Conservation (phyloP, 2,113 vertebrate species). For the Mobula birostris region DNA sequence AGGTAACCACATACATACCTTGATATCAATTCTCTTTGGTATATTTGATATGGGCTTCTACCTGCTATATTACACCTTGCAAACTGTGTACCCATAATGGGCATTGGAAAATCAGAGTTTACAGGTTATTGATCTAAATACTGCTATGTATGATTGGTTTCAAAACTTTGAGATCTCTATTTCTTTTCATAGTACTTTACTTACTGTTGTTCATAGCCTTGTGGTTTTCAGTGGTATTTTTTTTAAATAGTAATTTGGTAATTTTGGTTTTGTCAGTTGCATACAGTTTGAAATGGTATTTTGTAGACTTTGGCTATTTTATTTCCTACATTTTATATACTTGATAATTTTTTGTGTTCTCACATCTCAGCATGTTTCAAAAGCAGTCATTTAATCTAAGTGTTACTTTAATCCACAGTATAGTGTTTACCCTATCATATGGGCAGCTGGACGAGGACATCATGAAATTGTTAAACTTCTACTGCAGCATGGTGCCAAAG, state of each 20-base stretch:
- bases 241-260: no score
- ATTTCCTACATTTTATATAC: background rate
- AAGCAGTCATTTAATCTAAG: background rate
- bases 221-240: no score
- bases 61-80: background rate
- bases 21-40: background rate
- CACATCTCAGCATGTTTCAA: background rate
- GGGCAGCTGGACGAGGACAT: conserved; percentile 92
- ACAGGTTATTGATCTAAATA: background rate
- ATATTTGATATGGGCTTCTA: background rate
- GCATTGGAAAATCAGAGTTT: background rate
- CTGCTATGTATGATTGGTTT: background rate
- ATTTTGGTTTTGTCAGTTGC: no score
- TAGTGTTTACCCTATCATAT: conserved; percentile 94
- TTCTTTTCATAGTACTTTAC: background rate
- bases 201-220: no score
- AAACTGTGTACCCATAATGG: no score
- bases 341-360: background rate
- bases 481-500: conserved; percentile 82
- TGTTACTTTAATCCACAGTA: conserved; percentile 67
- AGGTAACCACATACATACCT: background rate
- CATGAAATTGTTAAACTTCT: conserved; percentile 81
- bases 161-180: background rate
- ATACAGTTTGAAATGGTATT: no score
- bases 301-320: background rate